Conservation (phyloP, 2,797 vertebrate genomes). For the Lepus oiostolus region DNA sequence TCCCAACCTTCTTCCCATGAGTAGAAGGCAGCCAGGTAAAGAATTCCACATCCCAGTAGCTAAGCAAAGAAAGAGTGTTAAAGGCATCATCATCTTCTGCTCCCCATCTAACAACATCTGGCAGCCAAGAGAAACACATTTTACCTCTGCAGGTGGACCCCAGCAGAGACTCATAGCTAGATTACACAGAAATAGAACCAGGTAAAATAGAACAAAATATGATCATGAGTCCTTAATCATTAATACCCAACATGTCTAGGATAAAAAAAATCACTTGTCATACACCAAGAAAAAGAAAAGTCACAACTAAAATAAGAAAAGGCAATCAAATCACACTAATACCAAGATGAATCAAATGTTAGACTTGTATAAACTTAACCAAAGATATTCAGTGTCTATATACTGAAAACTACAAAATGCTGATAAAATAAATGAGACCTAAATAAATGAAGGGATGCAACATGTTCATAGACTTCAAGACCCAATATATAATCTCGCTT, state of each 20-base stretch:
- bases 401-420: conserved; percentile 33
- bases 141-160: neutral
- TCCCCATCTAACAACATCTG: conserved; percentile 8
- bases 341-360: neutral
- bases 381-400: neutral
- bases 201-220: conserved; percentile 25
- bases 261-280: neutral
- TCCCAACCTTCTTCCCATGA: neutral
- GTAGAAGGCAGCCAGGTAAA: neutral
- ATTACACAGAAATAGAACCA: neutral
- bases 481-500: neutral
- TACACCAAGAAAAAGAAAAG: neutral
- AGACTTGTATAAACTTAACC: neutral
- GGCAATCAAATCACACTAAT: conserved; percentile 1
- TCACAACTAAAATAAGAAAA: conserved; percentile 29
- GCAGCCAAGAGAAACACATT: neutral
- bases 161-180: neutral
- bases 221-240: neutral
- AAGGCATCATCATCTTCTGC: neutral
- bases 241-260: neutral
- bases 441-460: neutral
- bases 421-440: neutral
- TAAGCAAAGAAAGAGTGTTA: neutral
- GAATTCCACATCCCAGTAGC: neutral
- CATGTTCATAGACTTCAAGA: neutral